Evolutionary conservation across 2,113 vertebrate genomes (phyloP).

Genomic region (Podarcis raffonei): DNA sequence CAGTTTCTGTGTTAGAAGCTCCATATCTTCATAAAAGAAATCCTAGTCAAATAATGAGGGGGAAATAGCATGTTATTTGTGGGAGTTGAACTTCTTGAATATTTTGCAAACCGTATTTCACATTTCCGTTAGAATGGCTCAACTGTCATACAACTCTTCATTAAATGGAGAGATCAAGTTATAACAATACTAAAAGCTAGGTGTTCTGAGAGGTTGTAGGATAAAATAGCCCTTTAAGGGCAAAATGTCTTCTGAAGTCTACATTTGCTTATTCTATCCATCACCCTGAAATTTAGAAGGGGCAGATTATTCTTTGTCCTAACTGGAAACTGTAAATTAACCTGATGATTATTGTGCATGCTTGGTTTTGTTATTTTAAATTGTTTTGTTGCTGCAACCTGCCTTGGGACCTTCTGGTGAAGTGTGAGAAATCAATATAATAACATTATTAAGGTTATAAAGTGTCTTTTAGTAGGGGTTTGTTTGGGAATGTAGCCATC

Average conservation of each 20-base stretch:
- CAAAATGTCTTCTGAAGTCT: not conserved
- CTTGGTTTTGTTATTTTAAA: too few species aligned
- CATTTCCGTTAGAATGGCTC: not conserved
- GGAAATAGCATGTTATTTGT: not conserved
- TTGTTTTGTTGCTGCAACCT: too few species aligned
- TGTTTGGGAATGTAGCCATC: accelerated
- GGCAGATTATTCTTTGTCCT: too few species aligned
- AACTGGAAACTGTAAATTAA: too few species aligned
- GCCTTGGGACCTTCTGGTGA: too few species aligned
- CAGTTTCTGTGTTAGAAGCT: slow-evolving; percentile 87
- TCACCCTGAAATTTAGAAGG: not conserved
- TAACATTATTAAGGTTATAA: not conserved
- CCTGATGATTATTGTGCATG: too few species aligned
- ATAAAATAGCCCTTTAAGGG: not conserved
- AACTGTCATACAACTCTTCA: not conserved
- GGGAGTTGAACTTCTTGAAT: not conserved
- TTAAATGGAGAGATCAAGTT: not conserved
- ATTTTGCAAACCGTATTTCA: not conserved
- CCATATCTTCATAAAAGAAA: slow-evolving; percentile 89
- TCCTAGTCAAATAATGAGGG: slow-evolving; percentile 75
- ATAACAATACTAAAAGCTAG: not conserved
- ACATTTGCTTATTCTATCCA: not conserved
- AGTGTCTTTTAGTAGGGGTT: not conserved
- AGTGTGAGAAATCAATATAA: too few species aligned
- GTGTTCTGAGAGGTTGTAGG: not conserved